Base-by-base conservation (phyloP, 2,888 invertebrate genomes). In the Tachina grossa region DNA sequence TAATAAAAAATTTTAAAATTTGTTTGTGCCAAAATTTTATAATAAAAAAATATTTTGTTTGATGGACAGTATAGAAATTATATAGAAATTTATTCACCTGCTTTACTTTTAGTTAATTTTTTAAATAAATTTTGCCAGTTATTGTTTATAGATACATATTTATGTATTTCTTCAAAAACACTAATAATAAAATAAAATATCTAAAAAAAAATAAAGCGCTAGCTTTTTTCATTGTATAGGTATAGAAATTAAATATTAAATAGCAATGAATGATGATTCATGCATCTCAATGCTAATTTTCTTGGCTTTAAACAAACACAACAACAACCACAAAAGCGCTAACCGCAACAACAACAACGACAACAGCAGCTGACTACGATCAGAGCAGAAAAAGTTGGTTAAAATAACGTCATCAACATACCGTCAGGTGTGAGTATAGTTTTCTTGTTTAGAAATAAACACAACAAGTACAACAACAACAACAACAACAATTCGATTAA, bases 251-350 rank as follows among this genome's bases (percentile, higher is more conserved):
- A 72, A 65, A 63, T 66, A 66, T 72, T 72, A 45, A 77, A 68
- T 68, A 74, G 51, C 83, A 39, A 10, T 19, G 13, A 43, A 77
- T 83, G 83, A 83, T 83, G 83, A 83, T 59, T 83, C 83, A 78
- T 74, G n/a, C 77, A 71, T 43, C 51, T 72, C 45, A 71, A 63
- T 66, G 72, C 16, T 57, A 59, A 66, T 45, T 77, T 59, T 72
- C 83, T 83, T 66, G 77, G 72, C 72, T 78, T 77, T 13, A 72
- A 83, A 47, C 55, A 59, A 31, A 31, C 31, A 57, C 55, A 71
- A 63, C 47, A 69, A 11, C 59, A 72, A 41, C 39, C 47, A 14
- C 14, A 57, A n/a, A 10, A 65, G 14, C 22, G 6, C 31, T 31
- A 41, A 55, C 39, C 53, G 49, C 19, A 43, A 22, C 2, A 49